A percentile compares a stretch with the other conserved stretches of the same genome.
phyloP scores from a whole-genome alignment of 2,888 invertebrate genomes.

The Tetragnatha montana region DNA sequence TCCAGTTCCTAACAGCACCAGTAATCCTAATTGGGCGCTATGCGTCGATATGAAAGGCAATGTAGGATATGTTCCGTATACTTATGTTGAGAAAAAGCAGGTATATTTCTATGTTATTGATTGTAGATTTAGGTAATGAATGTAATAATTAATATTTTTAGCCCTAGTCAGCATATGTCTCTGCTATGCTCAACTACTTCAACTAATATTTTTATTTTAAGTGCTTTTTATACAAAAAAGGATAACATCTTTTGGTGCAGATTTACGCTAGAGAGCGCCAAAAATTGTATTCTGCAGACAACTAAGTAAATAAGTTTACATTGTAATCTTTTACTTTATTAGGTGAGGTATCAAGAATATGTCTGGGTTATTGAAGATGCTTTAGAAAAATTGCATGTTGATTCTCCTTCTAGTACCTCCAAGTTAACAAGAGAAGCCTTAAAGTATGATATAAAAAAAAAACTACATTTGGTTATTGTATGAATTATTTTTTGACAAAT shows the following conservation, averaged over 20 bases:
- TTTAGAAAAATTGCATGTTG: constrained; percentile 61
- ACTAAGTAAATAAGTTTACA: not conserved
- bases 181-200: too few species aligned
- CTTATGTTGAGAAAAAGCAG: constrained; percentile 72
- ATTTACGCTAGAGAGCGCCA: too few species aligned
- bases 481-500: not conserved
- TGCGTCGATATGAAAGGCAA: constrained; percentile 73
- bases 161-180: too few species aligned
- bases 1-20: constrained; percentile 66
- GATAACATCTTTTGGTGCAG: too few species aligned
- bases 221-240: too few species aligned
- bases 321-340: not conserved
- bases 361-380: constrained; percentile 59
- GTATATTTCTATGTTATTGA: constrained; percentile 11
- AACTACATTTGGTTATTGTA: not conserved
- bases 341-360: constrained; percentile 49
- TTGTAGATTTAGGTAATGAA: too few species aligned
- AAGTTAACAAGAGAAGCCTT: constrained; percentile 60
- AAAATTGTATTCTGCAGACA: too few species aligned
- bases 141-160: too few species aligned
- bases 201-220: too few species aligned
- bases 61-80: constrained; percentile 74
- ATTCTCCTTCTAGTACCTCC: constrained; percentile 50
- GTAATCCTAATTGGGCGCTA: constrained; percentile 74
- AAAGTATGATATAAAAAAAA: constrained; percentile 18